phyloP scores from a whole-genome alignment of 2,797 vertebrate genomes.

The Propithecus perrieri region DNA sequence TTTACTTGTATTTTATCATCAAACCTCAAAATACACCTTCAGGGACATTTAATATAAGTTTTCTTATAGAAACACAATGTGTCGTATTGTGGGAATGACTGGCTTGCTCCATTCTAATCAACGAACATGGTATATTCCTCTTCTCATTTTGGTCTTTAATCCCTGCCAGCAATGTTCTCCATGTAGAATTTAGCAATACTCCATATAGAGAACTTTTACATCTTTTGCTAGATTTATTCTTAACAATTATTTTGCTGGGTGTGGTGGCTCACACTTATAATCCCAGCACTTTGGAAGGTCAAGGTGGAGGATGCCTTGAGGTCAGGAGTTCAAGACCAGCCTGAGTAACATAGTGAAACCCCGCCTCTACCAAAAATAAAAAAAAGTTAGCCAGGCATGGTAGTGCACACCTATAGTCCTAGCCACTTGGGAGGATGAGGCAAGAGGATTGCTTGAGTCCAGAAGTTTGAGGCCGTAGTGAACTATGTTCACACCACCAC shows the following conservation, averaged over 20 bases:
- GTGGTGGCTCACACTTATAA: background rate
- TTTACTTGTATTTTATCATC: background rate
- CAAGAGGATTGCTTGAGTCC: background rate
- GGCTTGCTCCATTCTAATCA: background rate
- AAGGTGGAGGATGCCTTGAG: background rate
- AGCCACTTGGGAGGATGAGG: background rate
- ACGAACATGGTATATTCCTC: background rate
- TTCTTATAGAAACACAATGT: background rate
- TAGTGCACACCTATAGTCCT: background rate
- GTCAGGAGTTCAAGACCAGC: background rate
- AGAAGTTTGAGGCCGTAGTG: background rate
- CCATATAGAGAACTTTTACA: background rate
- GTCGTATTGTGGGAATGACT: background rate
- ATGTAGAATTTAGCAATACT: background rate
- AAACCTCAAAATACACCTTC: background rate
- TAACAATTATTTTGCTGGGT: background rate
- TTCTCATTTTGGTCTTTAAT: background rate
- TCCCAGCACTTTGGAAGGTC: background rate
- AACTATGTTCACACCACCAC: background rate
- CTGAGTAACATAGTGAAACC: background rate
- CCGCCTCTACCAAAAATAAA: background rate
- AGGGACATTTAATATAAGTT: background rate
- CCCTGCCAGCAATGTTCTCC: background rate
- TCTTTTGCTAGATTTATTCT: background rate
- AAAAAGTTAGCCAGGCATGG: background rate